These are phyloP conservation scores for Platypus cylindrus DNA, from an alignment of 2,888 invertebrate genomes.

Conservation along the genomic window DNA sequence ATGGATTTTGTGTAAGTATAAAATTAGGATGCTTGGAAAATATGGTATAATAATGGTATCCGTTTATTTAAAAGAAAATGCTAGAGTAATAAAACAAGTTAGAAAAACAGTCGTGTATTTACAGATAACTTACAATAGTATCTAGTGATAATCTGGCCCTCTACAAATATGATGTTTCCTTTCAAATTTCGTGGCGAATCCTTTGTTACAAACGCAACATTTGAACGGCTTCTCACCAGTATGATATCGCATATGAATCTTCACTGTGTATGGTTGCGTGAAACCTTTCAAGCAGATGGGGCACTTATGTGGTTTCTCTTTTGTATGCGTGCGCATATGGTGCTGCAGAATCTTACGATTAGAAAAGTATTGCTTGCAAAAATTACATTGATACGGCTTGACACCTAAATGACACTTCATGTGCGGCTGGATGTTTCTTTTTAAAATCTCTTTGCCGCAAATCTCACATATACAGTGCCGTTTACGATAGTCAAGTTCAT, in stretches of 20 bases:
- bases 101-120: too few relatives aligned
- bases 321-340: constrained; percentile 22
- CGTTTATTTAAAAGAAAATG: neutral
- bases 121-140: too few relatives aligned
- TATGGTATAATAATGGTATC: too few relatives aligned
- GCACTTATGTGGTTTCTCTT: constrained; percentile 23
- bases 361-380: constrained; percentile 20
- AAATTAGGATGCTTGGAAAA: too few relatives aligned
- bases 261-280: constrained; percentile 40
- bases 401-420: constrained; percentile 18
- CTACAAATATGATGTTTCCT: constrained; percentile 23
- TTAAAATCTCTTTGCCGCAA: constrained; percentile 29
- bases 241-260: constrained; percentile 34
- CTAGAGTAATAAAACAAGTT: neutral
- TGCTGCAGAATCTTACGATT: constrained; percentile 23
- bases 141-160: too few relatives aligned
- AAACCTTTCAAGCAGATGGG: constrained; percentile 39
- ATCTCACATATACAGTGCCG: constrained; percentile 19
- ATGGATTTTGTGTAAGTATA: neutral
- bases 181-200: constrained; percentile 23
- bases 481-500: constrained; percentile 13
- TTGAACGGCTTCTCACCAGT: constrained; percentile 40
- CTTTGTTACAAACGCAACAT: constrained; percentile 30
- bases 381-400: constrained; percentile 30
- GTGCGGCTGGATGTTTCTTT: constrained; percentile 33